Percentiles rank a stretch among this genome's conserved stretches.
Evolutionary conservation across 2,113 vertebrate species (phyloP).

Genomic region (Phalacrocorax carbo): DNA sequence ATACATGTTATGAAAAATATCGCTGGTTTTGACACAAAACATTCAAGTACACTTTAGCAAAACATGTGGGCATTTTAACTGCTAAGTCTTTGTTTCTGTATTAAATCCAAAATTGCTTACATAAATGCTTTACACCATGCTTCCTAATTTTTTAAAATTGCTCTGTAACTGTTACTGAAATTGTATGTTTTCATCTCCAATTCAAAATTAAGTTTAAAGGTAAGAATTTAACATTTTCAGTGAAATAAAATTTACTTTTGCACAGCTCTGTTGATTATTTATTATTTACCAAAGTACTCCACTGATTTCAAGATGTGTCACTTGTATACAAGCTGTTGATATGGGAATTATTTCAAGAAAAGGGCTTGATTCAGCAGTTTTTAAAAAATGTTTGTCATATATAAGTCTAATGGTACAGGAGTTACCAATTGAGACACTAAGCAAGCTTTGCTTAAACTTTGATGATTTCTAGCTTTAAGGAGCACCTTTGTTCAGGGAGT

Average conservation of each 20-base stretch:
- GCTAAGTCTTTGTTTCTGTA: neutral
- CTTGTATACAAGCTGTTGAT: neutral
- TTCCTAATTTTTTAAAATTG: neutral
- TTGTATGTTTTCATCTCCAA: neutral
- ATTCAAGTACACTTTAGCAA: neutral
- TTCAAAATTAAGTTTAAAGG: neutral
- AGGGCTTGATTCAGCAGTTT: neutral
- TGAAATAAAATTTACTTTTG: neutral
- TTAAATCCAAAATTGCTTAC: neutral
- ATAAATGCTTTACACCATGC: neutral
- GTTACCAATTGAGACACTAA: neutral
- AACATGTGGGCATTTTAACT: neutral
- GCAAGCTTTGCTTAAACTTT: neutral
- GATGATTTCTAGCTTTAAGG: neutral
- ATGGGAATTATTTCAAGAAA: neutral
- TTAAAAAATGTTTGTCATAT: neutral
- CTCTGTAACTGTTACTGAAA: neutral
- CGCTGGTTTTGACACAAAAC: neutral
- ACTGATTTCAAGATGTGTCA: accelerated
- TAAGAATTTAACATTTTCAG: neutral
- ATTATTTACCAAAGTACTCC: neutral
- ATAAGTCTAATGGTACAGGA: neutral
- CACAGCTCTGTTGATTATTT: neutral
- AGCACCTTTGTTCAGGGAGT: neutral
- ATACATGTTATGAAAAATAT: neutral